phyloP scores from a whole-genome alignment of 2,888 invertebrate genomes.

The Eilema sororculum region DNA sequence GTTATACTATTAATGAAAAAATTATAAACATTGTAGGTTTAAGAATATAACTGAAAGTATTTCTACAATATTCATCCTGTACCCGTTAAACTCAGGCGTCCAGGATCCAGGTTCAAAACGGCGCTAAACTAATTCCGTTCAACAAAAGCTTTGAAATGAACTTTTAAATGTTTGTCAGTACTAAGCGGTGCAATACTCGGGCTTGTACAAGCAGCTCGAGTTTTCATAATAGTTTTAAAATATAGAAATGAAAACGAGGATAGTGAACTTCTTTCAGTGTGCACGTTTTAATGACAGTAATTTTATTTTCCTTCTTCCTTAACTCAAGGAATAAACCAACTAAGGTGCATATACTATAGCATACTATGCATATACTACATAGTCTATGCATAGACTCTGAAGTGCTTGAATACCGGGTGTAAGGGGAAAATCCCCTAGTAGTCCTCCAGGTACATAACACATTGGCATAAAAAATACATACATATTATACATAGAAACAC shows the following conservation, averaged over 20 bases:
- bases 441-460: too few species aligned
- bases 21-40: too few species aligned
- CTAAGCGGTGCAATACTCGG: not conserved
- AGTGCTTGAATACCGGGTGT: too few species aligned
- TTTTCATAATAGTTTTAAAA: slow-evolving; percentile 1
- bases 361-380: too few species aligned
- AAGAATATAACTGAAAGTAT: not conserved
- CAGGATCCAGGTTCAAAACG: slow-evolving; percentile 13
- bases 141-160: slow-evolving; percentile 25
- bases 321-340: not conserved
- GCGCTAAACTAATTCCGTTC: slow-evolving; percentile 20
- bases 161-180: slow-evolving; percentile 20
- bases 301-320: not conserved
- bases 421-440: too few species aligned
- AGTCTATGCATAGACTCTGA: not conserved
- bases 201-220: not conserved
- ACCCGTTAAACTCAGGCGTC: slow-evolving; percentile 11
- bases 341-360: not conserved
- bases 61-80: slow-evolving; percentile 15
- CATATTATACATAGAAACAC: too few species aligned
- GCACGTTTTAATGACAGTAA: not conserved
- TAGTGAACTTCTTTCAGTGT: not conserved
- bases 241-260: not conserved
- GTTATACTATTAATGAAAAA: too few species aligned
- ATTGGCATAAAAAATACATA: too few species aligned